A percentile compares a stretch with the other conserved stretches of the same genome.
Conservation (phyloP, 23 tunicate genomes). For the Oikopleura albicans region DNA sequence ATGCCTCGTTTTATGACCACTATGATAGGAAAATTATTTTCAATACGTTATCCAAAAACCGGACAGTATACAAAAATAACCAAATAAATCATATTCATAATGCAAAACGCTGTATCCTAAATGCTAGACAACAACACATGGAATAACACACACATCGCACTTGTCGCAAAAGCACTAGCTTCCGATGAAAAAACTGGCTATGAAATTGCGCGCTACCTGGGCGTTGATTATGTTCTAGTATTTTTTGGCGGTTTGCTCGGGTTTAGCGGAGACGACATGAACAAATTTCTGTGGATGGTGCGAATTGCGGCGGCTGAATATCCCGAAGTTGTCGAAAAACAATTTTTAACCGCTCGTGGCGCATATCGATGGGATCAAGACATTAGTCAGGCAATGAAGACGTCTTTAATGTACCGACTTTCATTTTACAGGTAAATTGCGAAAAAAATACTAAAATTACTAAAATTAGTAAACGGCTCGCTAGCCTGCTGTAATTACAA, state of each 20-base stretch:
- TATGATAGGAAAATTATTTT: no score
- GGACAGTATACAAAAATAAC: no score
- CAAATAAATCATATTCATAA: no score
- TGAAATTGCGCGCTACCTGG: slow-evolving; percentile 60
- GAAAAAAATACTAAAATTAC: no score
- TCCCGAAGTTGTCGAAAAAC: not conserved
- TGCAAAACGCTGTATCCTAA: no score
- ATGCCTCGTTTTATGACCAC: no score
- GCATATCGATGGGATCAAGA: not conserved
- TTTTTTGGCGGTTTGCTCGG: slow-evolving; percentile 87
- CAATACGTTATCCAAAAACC: no score
- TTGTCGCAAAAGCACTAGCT: slow-evolving; percentile 53
- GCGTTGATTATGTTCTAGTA: slow-evolving; percentile 72
- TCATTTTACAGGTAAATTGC: not conserved
- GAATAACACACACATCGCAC: slow-evolving; percentile 96
- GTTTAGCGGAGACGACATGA: slow-evolving; percentile 79
- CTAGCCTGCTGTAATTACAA: no score
- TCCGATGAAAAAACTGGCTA: slow-evolving; percentile 80
- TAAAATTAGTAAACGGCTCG: no score
- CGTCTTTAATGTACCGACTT: not conserved
- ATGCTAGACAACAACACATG: slow-evolving; percentile 97
- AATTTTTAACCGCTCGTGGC: slow-evolving; percentile 22
- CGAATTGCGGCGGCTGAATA: not conserved
- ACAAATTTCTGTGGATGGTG: not conserved
- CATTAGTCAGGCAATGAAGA: not conserved